Conservation (phyloP, 2,888 invertebrate species). For the Trissonchulus latispiculum region DNA sequence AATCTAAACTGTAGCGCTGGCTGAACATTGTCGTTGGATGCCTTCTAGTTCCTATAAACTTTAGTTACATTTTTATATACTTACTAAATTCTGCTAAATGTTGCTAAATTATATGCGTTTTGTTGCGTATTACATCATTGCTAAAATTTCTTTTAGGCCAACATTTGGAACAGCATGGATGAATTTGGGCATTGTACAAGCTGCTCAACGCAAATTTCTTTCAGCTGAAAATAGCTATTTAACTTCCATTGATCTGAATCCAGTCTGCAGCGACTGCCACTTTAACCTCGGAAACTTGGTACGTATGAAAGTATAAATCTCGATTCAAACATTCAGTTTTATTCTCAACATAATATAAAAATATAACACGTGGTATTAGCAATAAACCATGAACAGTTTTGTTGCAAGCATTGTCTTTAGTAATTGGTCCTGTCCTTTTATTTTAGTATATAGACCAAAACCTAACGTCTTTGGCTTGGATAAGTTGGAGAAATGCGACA, state of each 20-base stretch:
- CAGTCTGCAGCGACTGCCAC: conserved; percentile 76
- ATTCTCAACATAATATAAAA: too few species aligned
- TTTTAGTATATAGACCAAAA: conserved; percentile 66
- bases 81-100: not conserved
- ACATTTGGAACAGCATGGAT: conserved; percentile 95
- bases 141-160: conserved; percentile 50
- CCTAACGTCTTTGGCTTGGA: conserved; percentile 61
- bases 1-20: too few species aligned
- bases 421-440: too few species aligned
- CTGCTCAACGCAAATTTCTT: conserved; percentile 58
- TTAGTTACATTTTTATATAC: not conserved
- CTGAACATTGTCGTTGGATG: too few species aligned
- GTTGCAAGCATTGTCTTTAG: too few species aligned
- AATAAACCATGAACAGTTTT: too few species aligned
- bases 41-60: too few species aligned
- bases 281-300: conserved; percentile 92
- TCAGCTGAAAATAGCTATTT: conserved; percentile 69
- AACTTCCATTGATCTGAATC: conserved; percentile 64
- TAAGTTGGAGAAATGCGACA: conserved; percentile 72
- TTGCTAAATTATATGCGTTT: not conserved
- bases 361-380: too few species aligned
- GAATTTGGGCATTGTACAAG: conserved; percentile 87
- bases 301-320: conserved; percentile 33
- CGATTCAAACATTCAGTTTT: not conserved
- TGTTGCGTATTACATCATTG: not conserved